A percentile compares a stretch with the other conserved stretches of the same genome.
These are phyloP conservation scores for Incurvaria masculella DNA, from an alignment of 2,888 invertebrate species.

Conservation along the genomic window DNA sequence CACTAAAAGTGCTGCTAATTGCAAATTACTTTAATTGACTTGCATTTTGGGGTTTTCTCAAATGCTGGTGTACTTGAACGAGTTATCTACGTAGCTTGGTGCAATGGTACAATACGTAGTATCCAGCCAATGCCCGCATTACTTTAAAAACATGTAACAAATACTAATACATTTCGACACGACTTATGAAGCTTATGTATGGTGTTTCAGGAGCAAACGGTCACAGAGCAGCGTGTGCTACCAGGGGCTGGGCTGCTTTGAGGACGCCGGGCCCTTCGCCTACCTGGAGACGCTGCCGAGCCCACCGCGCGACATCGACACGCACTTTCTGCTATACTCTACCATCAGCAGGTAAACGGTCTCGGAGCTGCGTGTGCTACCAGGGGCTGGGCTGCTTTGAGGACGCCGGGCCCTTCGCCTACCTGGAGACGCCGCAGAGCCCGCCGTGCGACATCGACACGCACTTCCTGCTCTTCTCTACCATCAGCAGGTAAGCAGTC, in stretches of 20 bases:
- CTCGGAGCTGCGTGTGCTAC: slow-evolving; percentile 82
- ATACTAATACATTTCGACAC: too few species aligned
- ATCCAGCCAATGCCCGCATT: too few species aligned
- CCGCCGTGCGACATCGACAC: slow-evolving; percentile 85
- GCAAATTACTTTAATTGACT: too few species aligned
- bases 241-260: slow-evolving; percentile 87
- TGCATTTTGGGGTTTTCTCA: too few species aligned
- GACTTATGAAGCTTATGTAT: too few species aligned
- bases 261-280: slow-evolving; percentile 85
- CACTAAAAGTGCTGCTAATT: too few species aligned
- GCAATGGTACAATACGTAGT: too few species aligned
- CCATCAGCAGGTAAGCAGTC: slow-evolving; percentile 66
- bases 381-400: slow-evolving; percentile 89
- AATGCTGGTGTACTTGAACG: too few species aligned
- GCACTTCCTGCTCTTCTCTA: slow-evolving; percentile 74
- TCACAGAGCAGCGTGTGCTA: slow-evolving; percentile 85
- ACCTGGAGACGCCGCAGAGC: slow-evolving; percentile 84
- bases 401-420: slow-evolving; percentile 86
- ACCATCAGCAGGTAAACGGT: slow-evolving; percentile 61
- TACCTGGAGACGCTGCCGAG: slow-evolving; percentile 88
- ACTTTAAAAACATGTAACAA: too few species aligned
- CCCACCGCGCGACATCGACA: slow-evolving; percentile 81
- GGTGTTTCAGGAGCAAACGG: slow-evolving; percentile 62
- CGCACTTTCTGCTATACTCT: slow-evolving; percentile 76
- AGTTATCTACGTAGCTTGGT: too few species aligned